These are phyloP conservation scores for Mesodorylaimus sp. DNA, from an alignment of 2,888 invertebrate species.

Conservation along the genomic window DNA sequence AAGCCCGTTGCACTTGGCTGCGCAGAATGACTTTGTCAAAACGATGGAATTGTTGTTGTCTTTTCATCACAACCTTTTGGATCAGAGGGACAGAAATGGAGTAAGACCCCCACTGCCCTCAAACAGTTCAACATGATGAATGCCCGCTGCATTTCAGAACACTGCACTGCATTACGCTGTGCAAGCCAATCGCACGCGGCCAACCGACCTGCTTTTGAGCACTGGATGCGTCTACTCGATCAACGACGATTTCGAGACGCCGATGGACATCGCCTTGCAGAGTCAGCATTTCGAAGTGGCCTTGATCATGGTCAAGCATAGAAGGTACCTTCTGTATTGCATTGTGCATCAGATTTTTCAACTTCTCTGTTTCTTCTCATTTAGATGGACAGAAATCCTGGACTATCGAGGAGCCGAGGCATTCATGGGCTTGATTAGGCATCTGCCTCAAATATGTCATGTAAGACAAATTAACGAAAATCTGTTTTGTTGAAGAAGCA, in stretches of 20 bases:
- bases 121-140: background rate
- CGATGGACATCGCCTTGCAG: slow-evolving; percentile 76
- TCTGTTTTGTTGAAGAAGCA: too few species aligned
- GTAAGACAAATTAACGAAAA: too few species aligned
- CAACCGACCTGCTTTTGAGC: slow-evolving; percentile 25
- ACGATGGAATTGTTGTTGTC: slow-evolving; percentile 61
- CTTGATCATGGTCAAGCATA: slow-evolving; percentile 55
- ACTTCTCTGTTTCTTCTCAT: too few species aligned
- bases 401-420: too few species aligned
- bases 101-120: background rate
- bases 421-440: too few species aligned
- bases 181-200: slow-evolving; percentile 19
- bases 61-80: slow-evolving; percentile 63
- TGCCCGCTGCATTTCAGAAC: slow-evolving; percentile 17
- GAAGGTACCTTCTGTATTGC: background rate
- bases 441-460: too few species aligned
- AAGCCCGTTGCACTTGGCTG: slow-evolving; percentile 62
- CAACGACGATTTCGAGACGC: slow-evolving; percentile 57
- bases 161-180: slow-evolving; percentile 31
- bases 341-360: too few species aligned
- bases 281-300: slow-evolving; percentile 68
- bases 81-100: slow-evolving; percentile 38
- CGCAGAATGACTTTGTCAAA: slow-evolving; percentile 58
- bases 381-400: too few species aligned
- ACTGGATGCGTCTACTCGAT: slow-evolving; percentile 20